Percentiles rank a stretch among this genome's conserved stretches.
These are phyloP conservation scores for Hyposoter didymator DNA, from an alignment of 2,888 invertebrate species.

Conservation along the genomic window DNA sequence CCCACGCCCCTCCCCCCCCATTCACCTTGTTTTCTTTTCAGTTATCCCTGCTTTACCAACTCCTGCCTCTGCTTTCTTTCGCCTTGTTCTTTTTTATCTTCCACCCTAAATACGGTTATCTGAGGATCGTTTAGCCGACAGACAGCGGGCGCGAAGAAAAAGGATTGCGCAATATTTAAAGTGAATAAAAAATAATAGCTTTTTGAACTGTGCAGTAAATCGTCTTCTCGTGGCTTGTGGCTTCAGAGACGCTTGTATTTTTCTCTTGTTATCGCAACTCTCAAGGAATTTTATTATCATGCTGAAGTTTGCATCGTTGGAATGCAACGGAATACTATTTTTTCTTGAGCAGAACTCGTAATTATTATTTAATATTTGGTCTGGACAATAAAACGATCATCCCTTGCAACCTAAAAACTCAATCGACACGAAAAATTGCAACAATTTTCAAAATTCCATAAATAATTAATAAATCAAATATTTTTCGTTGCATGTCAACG, in stretches of 20 bases:
- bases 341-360: too few species aligned
- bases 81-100: slow-evolving; percentile 51
- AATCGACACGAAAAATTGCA: too few species aligned
- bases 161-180: slow-evolving; percentile 22
- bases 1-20: slow-evolving; percentile 9
- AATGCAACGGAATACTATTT: too few species aligned
- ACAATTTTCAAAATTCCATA: too few species aligned
- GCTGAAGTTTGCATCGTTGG: too few species aligned
- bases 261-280: neutral
- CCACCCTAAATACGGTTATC: slow-evolving; percentile 38
- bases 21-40: slow-evolving; percentile 36
- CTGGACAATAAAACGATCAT: too few species aligned
- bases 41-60: slow-evolving; percentile 13
- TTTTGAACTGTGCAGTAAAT: slow-evolving; percentile 38
- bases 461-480: too few species aligned
- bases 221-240: slow-evolving; percentile 2
- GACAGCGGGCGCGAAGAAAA: slow-evolving; percentile 33
- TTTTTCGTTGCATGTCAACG: neutral
- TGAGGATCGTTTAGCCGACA: slow-evolving; percentile 44
- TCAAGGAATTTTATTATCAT: neutral
- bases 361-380: too few species aligned
- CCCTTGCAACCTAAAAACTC: too few species aligned
- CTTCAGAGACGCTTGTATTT: neutral
- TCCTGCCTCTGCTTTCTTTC: slow-evolving; percentile 35
- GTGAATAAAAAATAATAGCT: slow-evolving; percentile 34